These are phyloP conservation scores for Cisticola juncidis DNA, from an alignment of 2,113 vertebrate genomes.

Conservation along the genomic window DNA sequence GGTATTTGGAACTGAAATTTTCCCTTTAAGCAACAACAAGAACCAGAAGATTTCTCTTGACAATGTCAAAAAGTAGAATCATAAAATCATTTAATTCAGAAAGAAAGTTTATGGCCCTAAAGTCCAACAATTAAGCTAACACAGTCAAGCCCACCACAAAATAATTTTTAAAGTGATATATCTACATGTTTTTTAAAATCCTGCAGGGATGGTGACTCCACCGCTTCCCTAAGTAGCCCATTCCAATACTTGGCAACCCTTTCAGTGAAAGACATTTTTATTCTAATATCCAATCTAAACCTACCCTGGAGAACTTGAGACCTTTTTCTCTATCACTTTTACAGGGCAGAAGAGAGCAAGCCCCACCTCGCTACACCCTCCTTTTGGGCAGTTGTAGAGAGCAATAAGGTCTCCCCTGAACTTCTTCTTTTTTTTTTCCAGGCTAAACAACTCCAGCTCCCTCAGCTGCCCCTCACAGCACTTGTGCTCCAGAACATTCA, in stretches of 20 bases:
- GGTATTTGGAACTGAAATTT: background rate
- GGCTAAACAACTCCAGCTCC: background rate
- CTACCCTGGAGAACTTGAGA: background rate
- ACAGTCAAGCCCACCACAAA: background rate
- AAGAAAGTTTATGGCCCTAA: background rate
- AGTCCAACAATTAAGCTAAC: background rate
- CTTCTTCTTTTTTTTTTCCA: background rate
- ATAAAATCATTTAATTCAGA: background rate
- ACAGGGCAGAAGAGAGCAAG: background rate
- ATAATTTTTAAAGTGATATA: background rate
- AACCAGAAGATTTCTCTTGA: background rate
- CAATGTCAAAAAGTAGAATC: background rate
- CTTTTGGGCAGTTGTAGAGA: background rate
- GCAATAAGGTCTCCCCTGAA: background rate
- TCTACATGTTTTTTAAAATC: background rate
- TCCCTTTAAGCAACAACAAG: background rate
- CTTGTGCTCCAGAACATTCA: background rate
- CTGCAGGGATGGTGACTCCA: background rate
- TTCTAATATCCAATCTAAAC: background rate
- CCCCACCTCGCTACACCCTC: rapidly evolving
- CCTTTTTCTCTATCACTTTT: background rate
- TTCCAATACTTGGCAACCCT: background rate
- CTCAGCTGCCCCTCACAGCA: background rate
- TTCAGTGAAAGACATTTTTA: background rate
- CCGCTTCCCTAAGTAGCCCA: background rate